These are phyloP conservation scores for Stramonita haemastoma DNA, from an alignment of 2,888 invertebrate genomes.

Conservation along the genomic window DNA sequence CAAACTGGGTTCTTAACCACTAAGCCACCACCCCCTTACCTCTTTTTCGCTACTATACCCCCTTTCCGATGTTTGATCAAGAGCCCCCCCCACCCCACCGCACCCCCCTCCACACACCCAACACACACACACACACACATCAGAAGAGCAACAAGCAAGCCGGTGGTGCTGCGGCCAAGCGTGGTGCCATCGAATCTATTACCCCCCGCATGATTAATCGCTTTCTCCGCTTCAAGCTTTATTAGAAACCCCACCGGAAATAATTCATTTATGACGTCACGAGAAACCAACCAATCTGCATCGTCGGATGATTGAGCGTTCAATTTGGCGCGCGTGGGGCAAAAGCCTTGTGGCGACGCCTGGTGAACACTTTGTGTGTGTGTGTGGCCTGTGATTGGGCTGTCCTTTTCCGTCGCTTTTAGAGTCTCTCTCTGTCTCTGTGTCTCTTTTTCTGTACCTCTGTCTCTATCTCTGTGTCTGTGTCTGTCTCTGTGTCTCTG, in stretches of 20 bases:
- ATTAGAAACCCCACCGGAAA: slow-evolving; percentile 31
- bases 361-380: neutral
- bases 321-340: slow-evolving; percentile 12
- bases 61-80: slow-evolving; percentile 12
- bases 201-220: slow-evolving; percentile 22
- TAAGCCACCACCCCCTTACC: neutral
- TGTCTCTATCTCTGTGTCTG: too few relatives aligned
- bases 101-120: neutral
- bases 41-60: neutral
- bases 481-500: too few relatives aligned
- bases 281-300: slow-evolving; percentile 27
- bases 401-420: neutral
- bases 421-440: too few relatives aligned
- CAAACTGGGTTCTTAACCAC: too few relatives aligned
- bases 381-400: neutral
- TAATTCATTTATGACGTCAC: slow-evolving; percentile 35
- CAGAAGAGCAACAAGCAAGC: slow-evolving; percentile 17
- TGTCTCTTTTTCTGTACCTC: too few relatives aligned
- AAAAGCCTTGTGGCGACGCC: neutral
- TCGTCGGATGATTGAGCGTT: slow-evolving; percentile 26
- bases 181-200: slow-evolving; percentile 26
- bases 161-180: neutral
- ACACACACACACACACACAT: too few relatives aligned
- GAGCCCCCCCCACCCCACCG: neutral
- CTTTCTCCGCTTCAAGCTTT: slow-evolving; percentile 25